Percentiles rank a stretch among this genome's conserved stretches.
Conservation (phyloP, 2,888 invertebrate species). For the Eristalis intricaria region DNA sequence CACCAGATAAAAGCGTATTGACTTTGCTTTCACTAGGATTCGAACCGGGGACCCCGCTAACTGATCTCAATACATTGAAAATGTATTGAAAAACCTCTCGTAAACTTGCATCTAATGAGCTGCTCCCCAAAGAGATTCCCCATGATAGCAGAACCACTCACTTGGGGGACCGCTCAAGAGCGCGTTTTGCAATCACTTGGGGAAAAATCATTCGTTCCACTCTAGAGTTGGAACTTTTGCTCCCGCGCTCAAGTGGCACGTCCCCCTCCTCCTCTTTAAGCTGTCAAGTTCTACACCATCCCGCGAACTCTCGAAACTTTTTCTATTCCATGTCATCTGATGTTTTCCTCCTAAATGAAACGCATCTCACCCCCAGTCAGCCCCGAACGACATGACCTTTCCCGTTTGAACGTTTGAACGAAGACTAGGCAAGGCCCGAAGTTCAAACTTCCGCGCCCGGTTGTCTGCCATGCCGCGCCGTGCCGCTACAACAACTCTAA, state of each 20-base stretch:
- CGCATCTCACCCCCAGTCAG: not conserved
- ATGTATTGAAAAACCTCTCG: not conserved
- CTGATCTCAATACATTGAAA: too few relatives aligned
- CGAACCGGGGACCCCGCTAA: too few relatives aligned
- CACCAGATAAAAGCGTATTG: too few relatives aligned
- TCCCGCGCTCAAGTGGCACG: not conserved
- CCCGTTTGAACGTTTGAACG: not conserved
- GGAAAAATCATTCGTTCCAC: not conserved
- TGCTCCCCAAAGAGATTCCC: not conserved
- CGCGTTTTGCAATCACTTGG: not conserved
- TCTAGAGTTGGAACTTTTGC: not conserved
- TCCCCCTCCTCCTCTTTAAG: not conserved
- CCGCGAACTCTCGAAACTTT: not conserved
- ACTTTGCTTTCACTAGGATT: too few relatives aligned
- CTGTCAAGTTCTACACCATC: not conserved
- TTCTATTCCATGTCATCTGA: not conserved
- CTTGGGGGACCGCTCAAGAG: not conserved
- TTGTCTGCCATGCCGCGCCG: slow-evolving; percentile 17
- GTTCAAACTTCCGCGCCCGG: not conserved
- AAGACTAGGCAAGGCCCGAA: not conserved
- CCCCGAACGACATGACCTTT: not conserved
- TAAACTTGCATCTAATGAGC: not conserved
- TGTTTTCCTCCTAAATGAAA: not conserved
- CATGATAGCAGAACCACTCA: not conserved
- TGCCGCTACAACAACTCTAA: slow-evolving; percentile 36